Conservation (phyloP, 2,797 vertebrate species). For the Chrosomus eos region DNA sequence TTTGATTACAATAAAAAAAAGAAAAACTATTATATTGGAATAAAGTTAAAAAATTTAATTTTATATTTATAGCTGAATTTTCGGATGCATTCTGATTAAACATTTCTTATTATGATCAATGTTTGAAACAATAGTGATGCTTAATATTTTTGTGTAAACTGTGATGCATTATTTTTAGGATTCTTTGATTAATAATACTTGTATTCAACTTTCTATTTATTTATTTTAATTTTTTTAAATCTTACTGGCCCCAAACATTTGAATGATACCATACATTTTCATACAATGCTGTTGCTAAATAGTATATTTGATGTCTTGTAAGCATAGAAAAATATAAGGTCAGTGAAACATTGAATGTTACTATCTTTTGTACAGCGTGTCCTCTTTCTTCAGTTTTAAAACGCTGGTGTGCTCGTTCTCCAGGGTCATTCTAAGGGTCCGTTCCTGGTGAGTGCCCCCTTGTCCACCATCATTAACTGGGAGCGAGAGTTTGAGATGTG, state of each 20-base stretch:
- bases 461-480: conserved; percentile 99
- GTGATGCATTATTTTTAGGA: neutral
- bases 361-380: no score
- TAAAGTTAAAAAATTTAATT: no score
- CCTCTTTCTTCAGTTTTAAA: neutral
- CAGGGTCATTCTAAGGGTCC: conserved; percentile 98
- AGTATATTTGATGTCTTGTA: neutral
- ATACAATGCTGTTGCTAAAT: neutral
- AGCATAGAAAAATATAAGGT: neutral
- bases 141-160: no score
- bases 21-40: no score
- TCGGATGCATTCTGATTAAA: no score
- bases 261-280: neutral
- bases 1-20: no score
- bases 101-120: no score
- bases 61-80: no score
- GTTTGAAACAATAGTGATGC: no score
- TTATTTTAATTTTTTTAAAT: no score
- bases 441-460: conserved; percentile 94
- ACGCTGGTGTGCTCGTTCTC: neutral
- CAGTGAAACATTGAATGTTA: neutral
- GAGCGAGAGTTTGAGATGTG: conserved; percentile 98
- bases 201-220: no score
- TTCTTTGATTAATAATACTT: no score
- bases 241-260: neutral